Percentiles rank a stretch among this genome's conserved stretches.
Conservation (phyloP, 2,888 invertebrate genomes). For the Choristoneura rosaceana region DNA sequence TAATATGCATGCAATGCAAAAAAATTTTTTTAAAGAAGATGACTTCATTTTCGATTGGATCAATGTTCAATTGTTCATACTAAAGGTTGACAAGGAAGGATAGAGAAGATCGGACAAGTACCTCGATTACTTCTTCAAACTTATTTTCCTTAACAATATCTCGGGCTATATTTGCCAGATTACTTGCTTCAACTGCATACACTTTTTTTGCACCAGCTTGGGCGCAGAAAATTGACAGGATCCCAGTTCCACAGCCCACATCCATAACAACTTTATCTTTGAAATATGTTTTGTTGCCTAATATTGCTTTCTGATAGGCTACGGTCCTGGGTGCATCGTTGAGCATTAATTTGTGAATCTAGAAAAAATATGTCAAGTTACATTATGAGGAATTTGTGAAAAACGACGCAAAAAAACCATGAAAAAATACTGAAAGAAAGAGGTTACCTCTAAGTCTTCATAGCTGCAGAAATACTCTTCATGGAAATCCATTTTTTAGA, state of each 20-base stretch:
- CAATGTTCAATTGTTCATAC: too few relatives aligned
- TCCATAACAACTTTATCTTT: slow-evolving; percentile 93
- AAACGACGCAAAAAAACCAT: background rate
- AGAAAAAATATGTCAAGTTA: slow-evolving; percentile 46
- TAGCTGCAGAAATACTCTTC: slow-evolving; percentile 89
- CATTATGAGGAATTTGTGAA: background rate
- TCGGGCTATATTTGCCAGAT: slow-evolving; percentile 87
- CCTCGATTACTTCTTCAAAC: slow-evolving; percentile 88
- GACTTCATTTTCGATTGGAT: too few relatives aligned
- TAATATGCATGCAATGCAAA: too few relatives aligned
- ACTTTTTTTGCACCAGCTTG: slow-evolving; percentile 95
- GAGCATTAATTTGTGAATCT: slow-evolving; percentile 94
- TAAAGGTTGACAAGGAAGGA: too few relatives aligned
- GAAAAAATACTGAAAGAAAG: background rate
- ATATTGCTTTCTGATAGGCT: slow-evolving; percentile 93
- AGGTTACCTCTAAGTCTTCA: slow-evolving; percentile 89
- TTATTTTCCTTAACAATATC: slow-evolving; percentile 90
- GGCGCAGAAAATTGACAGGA: slow-evolving; percentile 95
- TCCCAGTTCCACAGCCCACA: slow-evolving; percentile 94
- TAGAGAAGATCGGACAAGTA: slow-evolving; percentile 51
- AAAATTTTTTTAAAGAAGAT: too few relatives aligned
- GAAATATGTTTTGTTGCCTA: slow-evolving; percentile 87
- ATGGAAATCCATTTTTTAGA: slow-evolving; percentile 53
- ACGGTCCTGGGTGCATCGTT: slow-evolving; percentile 90
- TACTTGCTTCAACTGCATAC: slow-evolving; percentile 93